These are phyloP conservation scores for Eulemur coronatus DNA, from an alignment of 2,797 vertebrate genomes.

Conservation along the genomic window DNA sequence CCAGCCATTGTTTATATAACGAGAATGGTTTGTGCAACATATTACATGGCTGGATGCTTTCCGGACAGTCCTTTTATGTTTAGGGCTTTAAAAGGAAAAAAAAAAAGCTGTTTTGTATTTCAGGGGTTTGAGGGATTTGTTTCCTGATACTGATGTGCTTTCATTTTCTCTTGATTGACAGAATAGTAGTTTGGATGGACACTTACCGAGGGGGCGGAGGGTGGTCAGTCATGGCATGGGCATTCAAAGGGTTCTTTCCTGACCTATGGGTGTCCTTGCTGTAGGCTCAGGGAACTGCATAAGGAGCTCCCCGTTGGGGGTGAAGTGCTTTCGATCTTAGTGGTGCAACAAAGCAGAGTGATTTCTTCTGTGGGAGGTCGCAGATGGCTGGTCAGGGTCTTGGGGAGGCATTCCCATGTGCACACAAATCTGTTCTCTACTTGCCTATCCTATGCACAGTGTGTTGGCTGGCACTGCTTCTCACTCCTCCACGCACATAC, in stretches of 20 bases:
- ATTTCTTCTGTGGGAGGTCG: neutral
- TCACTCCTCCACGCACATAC: neutral
- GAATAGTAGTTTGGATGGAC: neutral
- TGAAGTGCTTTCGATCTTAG: neutral
- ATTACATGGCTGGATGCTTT: too few species aligned
- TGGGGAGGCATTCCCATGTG: neutral
- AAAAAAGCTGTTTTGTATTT: constrained; percentile 24
- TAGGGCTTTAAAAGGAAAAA: neutral
- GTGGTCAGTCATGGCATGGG: neutral
- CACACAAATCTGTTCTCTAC: neutral
- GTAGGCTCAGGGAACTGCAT: neutral
- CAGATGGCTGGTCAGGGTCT: neutral
- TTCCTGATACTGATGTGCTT: constrained; percentile 4
- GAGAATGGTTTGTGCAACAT: too few species aligned
- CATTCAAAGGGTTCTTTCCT: neutral
- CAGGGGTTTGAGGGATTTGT: neutral
- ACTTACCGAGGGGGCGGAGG: neutral
- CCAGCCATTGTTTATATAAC: too few species aligned
- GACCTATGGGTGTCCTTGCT: neutral
- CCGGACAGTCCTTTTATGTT: neutral
- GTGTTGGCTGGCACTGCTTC: neutral
- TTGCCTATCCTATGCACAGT: neutral
- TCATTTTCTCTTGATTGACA: constrained; percentile 40
- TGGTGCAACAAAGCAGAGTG: too few species aligned
- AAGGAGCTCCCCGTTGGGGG: neutral